Conservation (phyloP, 2,113 vertebrate species). For the Eidolon helvum region DNA sequence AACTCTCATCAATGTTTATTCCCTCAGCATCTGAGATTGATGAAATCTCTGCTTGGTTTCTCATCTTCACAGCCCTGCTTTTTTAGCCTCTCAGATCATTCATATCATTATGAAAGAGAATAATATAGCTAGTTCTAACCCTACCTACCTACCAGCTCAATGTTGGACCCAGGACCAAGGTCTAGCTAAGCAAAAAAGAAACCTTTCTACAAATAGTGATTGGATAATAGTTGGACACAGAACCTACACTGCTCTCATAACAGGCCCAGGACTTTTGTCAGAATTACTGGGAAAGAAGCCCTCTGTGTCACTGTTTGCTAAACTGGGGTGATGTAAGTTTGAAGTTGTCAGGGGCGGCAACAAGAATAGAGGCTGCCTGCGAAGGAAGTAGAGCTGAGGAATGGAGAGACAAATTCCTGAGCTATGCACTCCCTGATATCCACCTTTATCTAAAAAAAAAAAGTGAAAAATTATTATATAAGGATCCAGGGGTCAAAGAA, state of each 20-base stretch:
- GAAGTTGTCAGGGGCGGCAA: not conserved
- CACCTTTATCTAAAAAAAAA: not conserved
- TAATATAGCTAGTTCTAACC: not conserved
- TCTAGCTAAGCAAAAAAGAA: not conserved
- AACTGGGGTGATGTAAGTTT: not conserved
- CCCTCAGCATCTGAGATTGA: not conserved
- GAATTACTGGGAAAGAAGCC: not conserved
- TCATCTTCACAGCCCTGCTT: not conserved
- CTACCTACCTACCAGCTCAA: not conserved
- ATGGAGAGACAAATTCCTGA: not conserved
- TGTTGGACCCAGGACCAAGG: not conserved
- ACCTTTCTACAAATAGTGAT: not conserved
- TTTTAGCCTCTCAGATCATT: not conserved
- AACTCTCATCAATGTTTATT: not conserved
- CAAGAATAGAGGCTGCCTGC: not conserved
- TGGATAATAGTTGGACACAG: not conserved
- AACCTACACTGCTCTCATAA: not conserved
- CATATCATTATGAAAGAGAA: not conserved
- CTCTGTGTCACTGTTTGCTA: not conserved
- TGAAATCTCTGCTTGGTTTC: not conserved
- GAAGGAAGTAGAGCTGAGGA: not conserved
- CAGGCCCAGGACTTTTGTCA: not conserved
- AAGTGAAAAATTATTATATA: not conserved
- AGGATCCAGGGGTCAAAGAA: not conserved
- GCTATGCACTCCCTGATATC: no score